phyloP scores from a whole-genome alignment of 1,140 invertebrate species.

The Anoplophora glabripennis region DNA sequence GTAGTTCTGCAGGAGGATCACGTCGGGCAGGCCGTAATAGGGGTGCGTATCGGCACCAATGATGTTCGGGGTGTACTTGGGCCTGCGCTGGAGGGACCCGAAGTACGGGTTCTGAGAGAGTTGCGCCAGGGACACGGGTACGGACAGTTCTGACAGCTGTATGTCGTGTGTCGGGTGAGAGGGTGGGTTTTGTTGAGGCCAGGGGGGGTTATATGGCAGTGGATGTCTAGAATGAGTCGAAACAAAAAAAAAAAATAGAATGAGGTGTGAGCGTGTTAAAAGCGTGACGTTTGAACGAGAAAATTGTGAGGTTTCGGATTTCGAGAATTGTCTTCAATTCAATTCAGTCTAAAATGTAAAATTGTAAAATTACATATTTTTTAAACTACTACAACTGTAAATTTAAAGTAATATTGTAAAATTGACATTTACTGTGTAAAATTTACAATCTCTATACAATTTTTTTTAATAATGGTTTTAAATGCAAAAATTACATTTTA shows the following conservation, averaged over 20 bases:
- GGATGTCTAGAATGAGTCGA: slow-evolving; percentile 18
- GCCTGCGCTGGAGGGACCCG: slow-evolving; percentile 28
- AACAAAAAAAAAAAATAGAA: slow-evolving; percentile 7
- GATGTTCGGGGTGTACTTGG: slow-evolving; percentile 17
- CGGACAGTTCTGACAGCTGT: slow-evolving; percentile 14
- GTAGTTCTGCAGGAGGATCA: slow-evolving; percentile 39
- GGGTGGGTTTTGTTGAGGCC: slow-evolving; percentile 16
- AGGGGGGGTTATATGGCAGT: slow-evolving; percentile 16
- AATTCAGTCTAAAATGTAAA: too few relatives aligned
- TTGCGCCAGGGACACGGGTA: neutral
- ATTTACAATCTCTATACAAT: too few relatives aligned
- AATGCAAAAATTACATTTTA: too few relatives aligned
- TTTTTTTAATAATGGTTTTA: too few relatives aligned
- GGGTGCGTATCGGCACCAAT: slow-evolving; percentile 10
- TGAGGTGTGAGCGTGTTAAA: slow-evolving; percentile 4
- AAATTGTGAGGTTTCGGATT: neutral
- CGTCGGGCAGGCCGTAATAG: slow-evolving; percentile 32
- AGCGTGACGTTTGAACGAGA: neutral
- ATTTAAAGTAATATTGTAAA: too few relatives aligned
- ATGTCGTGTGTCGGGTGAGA: slow-evolving; percentile 13
- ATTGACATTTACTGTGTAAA: too few relatives aligned
- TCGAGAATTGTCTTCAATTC: too few relatives aligned
- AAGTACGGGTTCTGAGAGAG: slow-evolving; percentile 36
- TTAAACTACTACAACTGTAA: too few relatives aligned
- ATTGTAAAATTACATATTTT: too few relatives aligned